Percentiles rank a stretch among this genome's conserved stretches.
Conservation (phyloP, 2,113 vertebrate genomes). For the Mirounga angustirostris region DNA sequence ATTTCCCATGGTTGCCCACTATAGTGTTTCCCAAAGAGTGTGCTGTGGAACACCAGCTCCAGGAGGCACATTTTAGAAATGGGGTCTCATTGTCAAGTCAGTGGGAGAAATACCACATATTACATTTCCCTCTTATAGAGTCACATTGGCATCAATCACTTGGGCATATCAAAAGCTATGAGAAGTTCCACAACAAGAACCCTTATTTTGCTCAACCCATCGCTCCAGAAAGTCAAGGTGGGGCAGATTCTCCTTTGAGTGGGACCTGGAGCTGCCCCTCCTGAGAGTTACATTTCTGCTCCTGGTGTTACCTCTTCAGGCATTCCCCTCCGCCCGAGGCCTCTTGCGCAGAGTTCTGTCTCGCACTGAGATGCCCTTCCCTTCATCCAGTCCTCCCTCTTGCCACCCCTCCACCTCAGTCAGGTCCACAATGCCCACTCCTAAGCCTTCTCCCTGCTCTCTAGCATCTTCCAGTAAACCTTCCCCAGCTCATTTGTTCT, state of each 20-base stretch:
- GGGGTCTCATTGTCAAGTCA: neutral
- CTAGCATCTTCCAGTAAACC: neutral
- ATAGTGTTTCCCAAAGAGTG: neutral
- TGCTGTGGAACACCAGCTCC: neutral
- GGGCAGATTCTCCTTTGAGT: fast-evolving
- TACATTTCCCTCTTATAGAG: neutral
- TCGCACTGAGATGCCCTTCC: neutral
- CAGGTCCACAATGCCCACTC: neutral
- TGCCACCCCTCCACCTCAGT: neutral
- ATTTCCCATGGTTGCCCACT: fast-evolving
- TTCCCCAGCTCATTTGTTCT: neutral
- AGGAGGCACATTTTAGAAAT: neutral
- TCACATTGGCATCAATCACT: fast-evolving
- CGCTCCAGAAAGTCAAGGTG: fast-evolving
- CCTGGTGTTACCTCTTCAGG: fast-evolving
- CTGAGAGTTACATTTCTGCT: neutral
- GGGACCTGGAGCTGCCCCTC: neutral
- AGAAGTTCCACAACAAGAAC: neutral
- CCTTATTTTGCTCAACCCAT: too few relatives aligned
- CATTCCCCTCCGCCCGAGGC: neutral
- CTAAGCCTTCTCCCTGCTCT: neutral
- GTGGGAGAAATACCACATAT: neutral
- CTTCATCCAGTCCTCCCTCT: too few relatives aligned
- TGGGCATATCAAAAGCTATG: neutral
- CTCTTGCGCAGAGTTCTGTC: neutral